Conservation (phyloP, 2,113 vertebrate genomes). For the Nestor notabilis region DNA sequence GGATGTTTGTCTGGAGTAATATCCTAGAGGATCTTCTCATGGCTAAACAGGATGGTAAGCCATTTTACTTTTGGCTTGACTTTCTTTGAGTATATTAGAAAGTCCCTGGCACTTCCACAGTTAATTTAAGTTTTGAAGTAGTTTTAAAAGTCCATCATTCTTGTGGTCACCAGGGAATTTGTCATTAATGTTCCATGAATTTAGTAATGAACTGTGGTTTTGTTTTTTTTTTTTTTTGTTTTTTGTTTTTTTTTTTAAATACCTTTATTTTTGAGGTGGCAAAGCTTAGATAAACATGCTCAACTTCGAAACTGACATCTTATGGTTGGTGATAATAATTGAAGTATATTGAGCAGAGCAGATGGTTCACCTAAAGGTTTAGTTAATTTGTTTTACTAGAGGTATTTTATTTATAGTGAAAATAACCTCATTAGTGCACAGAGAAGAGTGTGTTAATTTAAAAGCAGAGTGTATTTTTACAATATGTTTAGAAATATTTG, state of each 20-base stretch:
- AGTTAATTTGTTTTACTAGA: not conserved
- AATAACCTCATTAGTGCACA: not conserved
- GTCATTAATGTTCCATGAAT: not conserved
- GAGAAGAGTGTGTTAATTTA: not conserved
- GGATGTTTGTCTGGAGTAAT: not conserved
- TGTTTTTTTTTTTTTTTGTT: too few species aligned
- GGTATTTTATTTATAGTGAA: not conserved
- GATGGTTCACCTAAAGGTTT: not conserved
- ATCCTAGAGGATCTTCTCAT: not conserved
- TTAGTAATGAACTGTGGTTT: not conserved
- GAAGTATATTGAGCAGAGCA: not conserved
- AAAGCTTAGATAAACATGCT: not conserved
- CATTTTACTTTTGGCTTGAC: not conserved
- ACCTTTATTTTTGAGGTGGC: not conserved
- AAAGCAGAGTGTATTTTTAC: not conserved
- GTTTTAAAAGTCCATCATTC: not conserved
- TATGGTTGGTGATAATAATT: not conserved
- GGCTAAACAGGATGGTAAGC: not conserved
- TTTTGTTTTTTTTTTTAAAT: not conserved
- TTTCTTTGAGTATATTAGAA: not conserved
- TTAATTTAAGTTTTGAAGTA: not conserved
- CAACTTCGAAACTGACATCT: not conserved
- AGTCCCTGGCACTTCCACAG: not conserved
- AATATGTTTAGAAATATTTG: not conserved
- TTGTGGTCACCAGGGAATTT: not conserved